These are phyloP conservation scores for Oryctes rhinoceros DNA, from an alignment of 1,140 invertebrate species.

Conservation along the genomic window DNA sequence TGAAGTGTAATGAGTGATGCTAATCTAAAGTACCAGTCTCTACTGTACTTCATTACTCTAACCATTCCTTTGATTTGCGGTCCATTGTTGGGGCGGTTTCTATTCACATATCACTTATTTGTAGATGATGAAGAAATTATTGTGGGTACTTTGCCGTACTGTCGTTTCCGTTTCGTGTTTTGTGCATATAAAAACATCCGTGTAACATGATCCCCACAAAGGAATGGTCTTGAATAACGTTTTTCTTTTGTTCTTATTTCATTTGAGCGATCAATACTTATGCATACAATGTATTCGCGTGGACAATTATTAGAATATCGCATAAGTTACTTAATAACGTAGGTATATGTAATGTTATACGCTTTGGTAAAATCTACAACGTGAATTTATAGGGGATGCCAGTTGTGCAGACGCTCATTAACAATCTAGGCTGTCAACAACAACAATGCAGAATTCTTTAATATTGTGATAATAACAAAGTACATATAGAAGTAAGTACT, in stretches of 20 bases:
- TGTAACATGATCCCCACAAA: conserved; percentile 2
- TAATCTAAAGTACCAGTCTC: conserved; percentile 34
- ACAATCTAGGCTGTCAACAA: too few relatives aligned
- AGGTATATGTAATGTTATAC: too few relatives aligned
- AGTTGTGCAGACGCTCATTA: too few relatives aligned
- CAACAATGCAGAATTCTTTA: too few relatives aligned
- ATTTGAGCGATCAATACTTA: neutral
- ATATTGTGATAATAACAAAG: too few relatives aligned
- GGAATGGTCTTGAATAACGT: conserved; percentile 5
- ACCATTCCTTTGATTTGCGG: conserved; percentile 34
- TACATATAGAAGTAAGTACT: too few relatives aligned
- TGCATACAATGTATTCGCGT: neutral
- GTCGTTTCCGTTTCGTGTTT: conserved; percentile 19
- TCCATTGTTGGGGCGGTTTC: conserved; percentile 14
- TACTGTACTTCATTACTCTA: conserved; percentile 25
- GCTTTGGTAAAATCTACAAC: too few relatives aligned
- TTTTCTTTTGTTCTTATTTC: conserved; percentile 18
- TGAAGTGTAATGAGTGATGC: conserved; percentile 30
- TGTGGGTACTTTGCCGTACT: conserved; percentile 9
- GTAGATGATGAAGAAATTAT: conserved; percentile 26
- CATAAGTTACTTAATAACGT: too few relatives aligned
- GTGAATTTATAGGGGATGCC: too few relatives aligned
- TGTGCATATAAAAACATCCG: neutral
- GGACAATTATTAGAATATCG: neutral
- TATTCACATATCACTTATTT: conserved; percentile 32